Evolutionary conservation across 2,888 invertebrate species (phyloP), one percentile per base, ranked within the genome.

Genomic region (Cordylochernes scorpioides): DNA sequence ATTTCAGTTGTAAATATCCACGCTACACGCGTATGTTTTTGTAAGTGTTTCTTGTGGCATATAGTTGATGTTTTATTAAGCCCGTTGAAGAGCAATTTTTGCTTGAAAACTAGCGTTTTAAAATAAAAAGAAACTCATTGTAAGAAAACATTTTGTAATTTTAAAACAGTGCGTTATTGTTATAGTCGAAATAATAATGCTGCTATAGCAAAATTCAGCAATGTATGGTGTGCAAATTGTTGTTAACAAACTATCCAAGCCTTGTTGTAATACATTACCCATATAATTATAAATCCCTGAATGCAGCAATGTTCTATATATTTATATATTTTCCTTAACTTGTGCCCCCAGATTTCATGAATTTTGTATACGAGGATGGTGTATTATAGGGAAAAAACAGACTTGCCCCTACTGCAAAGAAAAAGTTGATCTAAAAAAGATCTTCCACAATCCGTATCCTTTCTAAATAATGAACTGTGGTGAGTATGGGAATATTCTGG

Each of bases 341-440:
- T 10, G 12, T 17, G 12, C 10, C 12, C 14, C 12, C 14, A 38
- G 38, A 17, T 38, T 38, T 31, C 75, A 77, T 47, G 75, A 77
- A 53, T 97, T 91, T 58, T 97, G 97, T 55, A 94, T 97, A 52
- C 65, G 97, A 41, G 97, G 97, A 33, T 99, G 97, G 97, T 94
- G 94, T 52, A 91, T 99, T 46, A 82, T 99, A 16, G 97, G 97
- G 37, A 99, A 99, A 59, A 88, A 88, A 51, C 91, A 97, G 60
- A 94, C 84, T 1, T 99, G 97, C 53, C 97, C 97, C 3, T 97
- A 94, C 57, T 99, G 97, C 59, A 88, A 91, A 54, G 97, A 99
- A 58, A 94, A 94, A 58, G 58, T 59, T 17, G 61, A 63, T 42
- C 47, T 61, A 27, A 58, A 60, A 44, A 47, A 58, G 36, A 55